A percentile compares a stretch with the other conserved stretches of the same genome.
These are phyloP conservation scores for Hymenopus coronatus DNA, from an alignment of 2,888 invertebrate species.

Conservation along the genomic window DNA sequence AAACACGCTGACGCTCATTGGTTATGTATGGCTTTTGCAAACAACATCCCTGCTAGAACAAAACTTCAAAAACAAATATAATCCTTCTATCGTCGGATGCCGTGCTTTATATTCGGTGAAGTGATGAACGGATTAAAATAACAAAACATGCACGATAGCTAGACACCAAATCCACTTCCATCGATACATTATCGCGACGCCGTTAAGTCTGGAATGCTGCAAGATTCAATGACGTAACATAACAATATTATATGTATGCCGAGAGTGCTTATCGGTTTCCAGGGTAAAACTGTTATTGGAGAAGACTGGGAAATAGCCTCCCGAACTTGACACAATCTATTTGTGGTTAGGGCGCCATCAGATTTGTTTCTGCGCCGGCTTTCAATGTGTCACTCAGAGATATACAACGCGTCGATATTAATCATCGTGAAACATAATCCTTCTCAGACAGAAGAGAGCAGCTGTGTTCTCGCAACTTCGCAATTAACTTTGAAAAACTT, in stretches of 20 bases:
- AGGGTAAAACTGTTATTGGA: background rate
- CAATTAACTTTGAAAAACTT: background rate
- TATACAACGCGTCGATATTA: background rate
- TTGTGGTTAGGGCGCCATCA: background rate
- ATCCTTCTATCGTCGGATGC: background rate
- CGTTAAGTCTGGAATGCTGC: background rate
- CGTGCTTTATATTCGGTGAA: background rate
- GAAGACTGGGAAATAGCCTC: background rate
- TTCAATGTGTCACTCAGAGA: background rate
- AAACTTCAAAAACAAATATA: background rate
- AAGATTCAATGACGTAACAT: background rate
- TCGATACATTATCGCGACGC: background rate
- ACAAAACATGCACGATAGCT: background rate
- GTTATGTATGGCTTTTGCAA: background rate
- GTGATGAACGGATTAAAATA: background rate
- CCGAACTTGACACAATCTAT: background rate
- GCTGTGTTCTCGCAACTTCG: background rate
- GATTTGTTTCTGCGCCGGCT: background rate
- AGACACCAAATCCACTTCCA: background rate
- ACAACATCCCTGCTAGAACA: background rate
- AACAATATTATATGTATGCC: background rate
- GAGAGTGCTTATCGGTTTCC: background rate
- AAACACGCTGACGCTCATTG: background rate
- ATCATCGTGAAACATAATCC: background rate
- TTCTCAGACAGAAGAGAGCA: background rate